phyloP scores from a whole-genome alignment of 2,797 vertebrate species.

The Malacoraja senta region DNA sequence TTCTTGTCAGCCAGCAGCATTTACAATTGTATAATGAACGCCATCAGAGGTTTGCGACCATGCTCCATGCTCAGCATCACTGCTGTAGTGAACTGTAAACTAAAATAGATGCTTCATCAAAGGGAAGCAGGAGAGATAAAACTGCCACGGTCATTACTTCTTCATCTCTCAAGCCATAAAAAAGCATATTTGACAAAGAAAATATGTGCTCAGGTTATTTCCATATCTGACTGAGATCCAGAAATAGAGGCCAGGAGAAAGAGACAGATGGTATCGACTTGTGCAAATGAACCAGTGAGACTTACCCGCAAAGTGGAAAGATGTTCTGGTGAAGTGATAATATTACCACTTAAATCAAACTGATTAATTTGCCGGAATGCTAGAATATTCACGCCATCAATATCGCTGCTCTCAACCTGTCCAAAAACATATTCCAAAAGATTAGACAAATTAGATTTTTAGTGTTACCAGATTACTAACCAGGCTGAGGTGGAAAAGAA shows the following conservation, averaged over 20 bases:
- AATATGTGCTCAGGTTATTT: background rate
- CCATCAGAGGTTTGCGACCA: background rate
- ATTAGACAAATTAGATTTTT: background rate
- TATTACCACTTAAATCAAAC: constrained; percentile 92
- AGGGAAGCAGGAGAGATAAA: background rate
- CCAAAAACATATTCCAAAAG: constrained; percentile 31
- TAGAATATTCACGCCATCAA: constrained; percentile 87
- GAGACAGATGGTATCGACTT: background rate
- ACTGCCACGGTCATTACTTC: background rate
- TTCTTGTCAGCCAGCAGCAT: background rate
- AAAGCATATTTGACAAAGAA: background rate
- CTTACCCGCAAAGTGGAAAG: constrained; percentile 84
- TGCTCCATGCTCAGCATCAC: background rate
- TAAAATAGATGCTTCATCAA: background rate
- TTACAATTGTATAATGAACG: background rate
- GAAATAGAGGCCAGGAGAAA: background rate
- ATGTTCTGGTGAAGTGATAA: constrained; percentile 82
- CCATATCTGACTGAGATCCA: background rate
- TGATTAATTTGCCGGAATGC: constrained; percentile 95
- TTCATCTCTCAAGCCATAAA: background rate
- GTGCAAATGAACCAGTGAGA: background rate
- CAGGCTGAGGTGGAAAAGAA: background rate
- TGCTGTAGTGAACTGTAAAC: no score
- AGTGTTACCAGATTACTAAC: background rate
- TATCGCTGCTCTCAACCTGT: constrained; percentile 82